Evolutionary conservation across 2,113 vertebrate genomes (phyloP).

Genomic region (Sorex fumeus): DNA sequence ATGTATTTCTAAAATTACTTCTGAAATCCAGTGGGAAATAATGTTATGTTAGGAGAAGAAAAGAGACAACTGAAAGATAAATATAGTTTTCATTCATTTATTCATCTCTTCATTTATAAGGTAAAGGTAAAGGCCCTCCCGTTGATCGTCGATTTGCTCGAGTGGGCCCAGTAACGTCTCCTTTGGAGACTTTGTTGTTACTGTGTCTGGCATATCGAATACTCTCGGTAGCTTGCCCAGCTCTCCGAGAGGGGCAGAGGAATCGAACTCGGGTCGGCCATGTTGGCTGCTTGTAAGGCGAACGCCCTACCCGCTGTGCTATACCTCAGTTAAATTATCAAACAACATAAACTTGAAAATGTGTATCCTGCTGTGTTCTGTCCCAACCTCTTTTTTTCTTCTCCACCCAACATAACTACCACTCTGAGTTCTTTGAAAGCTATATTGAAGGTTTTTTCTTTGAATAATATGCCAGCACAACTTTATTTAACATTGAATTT

Average conservation of each 20-base stretch:
- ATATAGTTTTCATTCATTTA: not conserved
- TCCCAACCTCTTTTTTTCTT: not conserved
- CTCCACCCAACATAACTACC: not conserved
- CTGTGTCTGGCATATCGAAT: too few species aligned
- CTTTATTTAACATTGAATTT: not conserved
- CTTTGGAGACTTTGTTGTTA: too few species aligned
- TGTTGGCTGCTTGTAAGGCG: too few species aligned
- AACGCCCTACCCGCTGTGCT: too few species aligned
- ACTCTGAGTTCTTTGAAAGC: not conserved
- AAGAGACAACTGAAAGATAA: not conserved
- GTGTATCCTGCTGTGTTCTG: not conserved
- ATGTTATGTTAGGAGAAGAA: not conserved
- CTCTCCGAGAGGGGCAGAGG: too few species aligned
- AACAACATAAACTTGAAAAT: not conserved
- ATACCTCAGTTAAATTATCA: not conserved
- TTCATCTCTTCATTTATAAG: too few species aligned
- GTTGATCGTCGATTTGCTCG: too few species aligned
- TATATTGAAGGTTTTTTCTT: constrained; percentile 35
- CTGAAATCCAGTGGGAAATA: not conserved
- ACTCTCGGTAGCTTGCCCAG: too few species aligned
- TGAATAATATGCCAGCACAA: constrained; percentile 13
- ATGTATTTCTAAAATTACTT: not conserved
- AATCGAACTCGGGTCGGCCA: too few species aligned
- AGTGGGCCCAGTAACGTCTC: too few species aligned
- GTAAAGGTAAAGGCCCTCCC: too few species aligned